These are phyloP conservation scores for Plestiodon gilberti DNA, from an alignment of 2,113 vertebrate genomes.

Conservation along the genomic window DNA sequence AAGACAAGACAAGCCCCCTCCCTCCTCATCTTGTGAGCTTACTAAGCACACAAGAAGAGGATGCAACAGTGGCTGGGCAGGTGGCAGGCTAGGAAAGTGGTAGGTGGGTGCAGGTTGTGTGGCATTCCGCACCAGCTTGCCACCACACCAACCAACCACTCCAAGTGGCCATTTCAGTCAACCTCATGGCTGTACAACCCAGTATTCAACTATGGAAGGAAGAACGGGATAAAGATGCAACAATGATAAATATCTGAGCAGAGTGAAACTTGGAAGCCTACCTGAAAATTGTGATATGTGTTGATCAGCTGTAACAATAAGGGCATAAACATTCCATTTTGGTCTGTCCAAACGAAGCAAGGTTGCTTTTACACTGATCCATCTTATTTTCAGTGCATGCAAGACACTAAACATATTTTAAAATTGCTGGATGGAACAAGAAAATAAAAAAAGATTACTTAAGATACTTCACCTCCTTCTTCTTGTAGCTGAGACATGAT, in stretches of 20 bases:
- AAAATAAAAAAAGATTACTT: neutral
- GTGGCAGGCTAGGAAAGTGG: no score
- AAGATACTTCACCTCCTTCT: conserved; percentile 65
- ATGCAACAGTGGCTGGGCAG: no score
- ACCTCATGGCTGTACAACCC: no score
- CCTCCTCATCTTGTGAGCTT: no score
- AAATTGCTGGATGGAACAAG: neutral
- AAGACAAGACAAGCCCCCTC: no score
- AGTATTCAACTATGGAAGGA: no score
- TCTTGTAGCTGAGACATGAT: conserved; percentile 77
- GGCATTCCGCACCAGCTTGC: no score
- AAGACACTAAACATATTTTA: conserved; percentile 7
- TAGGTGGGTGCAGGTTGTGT: no score
- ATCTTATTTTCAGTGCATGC: neutral
- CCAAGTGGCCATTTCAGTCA: no score
- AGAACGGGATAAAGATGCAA: neutral
- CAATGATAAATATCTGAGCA: neutral
- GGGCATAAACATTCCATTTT: neutral
- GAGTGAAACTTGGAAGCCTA: neutral
- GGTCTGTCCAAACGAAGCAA: neutral
- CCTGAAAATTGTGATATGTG: neutral
- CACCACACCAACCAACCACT: no score
- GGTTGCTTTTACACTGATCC: neutral
- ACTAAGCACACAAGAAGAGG: no score
- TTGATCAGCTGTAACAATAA: neutral